Percentiles rank a stretch among this genome's conserved stretches.
Conservation (phyloP, 2,888 invertebrate species). For the Epinotia brunnichana region DNA sequence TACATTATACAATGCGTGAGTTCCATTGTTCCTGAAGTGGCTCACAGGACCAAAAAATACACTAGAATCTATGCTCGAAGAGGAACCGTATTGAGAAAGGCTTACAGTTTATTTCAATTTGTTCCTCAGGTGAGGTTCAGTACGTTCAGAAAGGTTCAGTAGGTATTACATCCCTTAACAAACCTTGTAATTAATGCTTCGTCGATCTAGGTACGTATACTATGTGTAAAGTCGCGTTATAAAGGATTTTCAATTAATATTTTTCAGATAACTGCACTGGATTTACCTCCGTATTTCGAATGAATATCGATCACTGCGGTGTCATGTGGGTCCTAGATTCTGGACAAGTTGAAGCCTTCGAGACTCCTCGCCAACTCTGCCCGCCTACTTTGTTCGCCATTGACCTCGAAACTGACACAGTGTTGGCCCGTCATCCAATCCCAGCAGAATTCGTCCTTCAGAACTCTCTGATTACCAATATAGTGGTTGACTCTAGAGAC, state of each 20-base stretch:
- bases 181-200: background rate
- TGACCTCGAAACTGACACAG: constrained; percentile 86
- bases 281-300: constrained; percentile 90
- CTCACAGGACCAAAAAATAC: too few relatives aligned
- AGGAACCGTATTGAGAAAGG: background rate
- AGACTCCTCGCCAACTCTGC: constrained; percentile 86
- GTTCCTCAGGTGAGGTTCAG: background rate
- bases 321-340: constrained; percentile 92
- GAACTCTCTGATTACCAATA: constrained; percentile 87
- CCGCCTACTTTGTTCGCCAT: constrained; percentile 90
- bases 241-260: constrained; percentile 6
- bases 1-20: too few relatives aligned
- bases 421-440: constrained; percentile 85
- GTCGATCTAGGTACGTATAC: too few relatives aligned
- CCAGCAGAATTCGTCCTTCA: constrained; percentile 87
- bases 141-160: background rate
- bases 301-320: constrained; percentile 89
- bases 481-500: constrained; percentile 86
- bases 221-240: too few relatives aligned
- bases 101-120: background rate
- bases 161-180: background rate
- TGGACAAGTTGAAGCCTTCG: constrained; percentile 88
- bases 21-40: too few relatives aligned
- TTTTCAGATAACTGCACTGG: constrained; percentile 80
- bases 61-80: too few relatives aligned